Percentiles rank a stretch among this genome's conserved stretches.
Evolutionary conservation across 2,797 vertebrate species (phyloP).

Genomic region (Galago senegalensis): DNA sequence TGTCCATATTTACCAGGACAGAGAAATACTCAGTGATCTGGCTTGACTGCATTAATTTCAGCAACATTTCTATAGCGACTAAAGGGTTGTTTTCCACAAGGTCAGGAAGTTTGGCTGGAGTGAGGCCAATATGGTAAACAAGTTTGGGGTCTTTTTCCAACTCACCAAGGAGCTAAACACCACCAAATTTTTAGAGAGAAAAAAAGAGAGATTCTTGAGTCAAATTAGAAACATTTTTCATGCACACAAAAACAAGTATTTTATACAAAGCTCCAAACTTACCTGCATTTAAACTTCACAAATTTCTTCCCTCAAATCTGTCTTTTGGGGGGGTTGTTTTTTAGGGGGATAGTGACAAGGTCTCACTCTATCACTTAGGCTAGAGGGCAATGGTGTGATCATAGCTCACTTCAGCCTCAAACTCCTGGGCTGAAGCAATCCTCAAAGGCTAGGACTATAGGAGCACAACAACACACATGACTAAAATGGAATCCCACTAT

Average conservation of each 20-base stretch:
- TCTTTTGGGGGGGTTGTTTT: neutral
- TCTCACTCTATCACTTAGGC: neutral
- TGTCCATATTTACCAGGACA: constrained; percentile 99
- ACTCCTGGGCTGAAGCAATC: neutral
- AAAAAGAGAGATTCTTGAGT: neutral
- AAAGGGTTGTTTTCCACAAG: constrained; percentile 99
- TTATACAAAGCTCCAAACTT: constrained; percentile 22
- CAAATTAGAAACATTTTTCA: neutral
- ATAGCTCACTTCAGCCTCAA: neutral
- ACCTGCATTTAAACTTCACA: constrained; percentile 8
- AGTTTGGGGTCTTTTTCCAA: constrained; percentile 98
- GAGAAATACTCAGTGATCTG: constrained; percentile 99
- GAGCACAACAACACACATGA: too few species aligned
- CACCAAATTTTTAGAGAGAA: neutral
- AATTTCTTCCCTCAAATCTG: constrained; percentile 35
- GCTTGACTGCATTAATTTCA: constrained; percentile 99
- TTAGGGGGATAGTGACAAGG: neutral
- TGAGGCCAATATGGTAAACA: constrained; percentile 98
- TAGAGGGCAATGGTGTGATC: neutral
- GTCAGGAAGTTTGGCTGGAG: constrained; percentile 97
- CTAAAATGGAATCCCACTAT: too few species aligned
- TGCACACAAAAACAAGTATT: neutral
- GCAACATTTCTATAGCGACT: constrained; percentile 99
- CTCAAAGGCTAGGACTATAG: neutral
- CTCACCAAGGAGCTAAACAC: constrained; percentile 95